A percentile compares a stretch with the other conserved stretches of the same genome.
Evolutionary conservation across 2,888 invertebrate genomes (phyloP).

Genomic region (Drosophila pseudotalamancana): DNA sequence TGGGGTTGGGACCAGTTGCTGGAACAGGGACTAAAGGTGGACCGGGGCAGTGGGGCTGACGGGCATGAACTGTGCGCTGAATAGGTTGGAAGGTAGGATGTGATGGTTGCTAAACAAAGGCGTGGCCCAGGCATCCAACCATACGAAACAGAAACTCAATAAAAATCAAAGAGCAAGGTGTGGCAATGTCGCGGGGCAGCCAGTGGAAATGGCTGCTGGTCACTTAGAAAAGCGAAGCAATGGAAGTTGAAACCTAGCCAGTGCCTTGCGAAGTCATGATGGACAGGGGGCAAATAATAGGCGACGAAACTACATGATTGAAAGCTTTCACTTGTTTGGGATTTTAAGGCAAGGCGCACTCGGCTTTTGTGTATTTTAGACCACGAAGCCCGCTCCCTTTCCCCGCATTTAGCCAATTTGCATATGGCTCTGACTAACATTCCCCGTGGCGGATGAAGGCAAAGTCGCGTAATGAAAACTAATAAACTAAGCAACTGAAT

Average conservation of each 20-base stretch:
- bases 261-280: constrained; percentile 4
- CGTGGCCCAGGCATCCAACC: constrained; percentile 50
- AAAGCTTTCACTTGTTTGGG: constrained; percentile 74
- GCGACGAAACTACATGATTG: constrained; percentile 66
- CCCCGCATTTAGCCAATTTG: constrained; percentile 27
- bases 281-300: constrained; percentile 10
- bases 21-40: background rate
- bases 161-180: constrained; percentile 76
- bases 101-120: constrained; percentile 54
- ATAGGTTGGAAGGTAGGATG: constrained; percentile 18
- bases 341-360: constrained; percentile 54
- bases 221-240: constrained; percentile 38
- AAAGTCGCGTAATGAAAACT: constrained; percentile 47
- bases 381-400: background rate
- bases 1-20: background rate
- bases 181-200: constrained; percentile 46
- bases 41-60: constrained; percentile 15
- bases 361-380: constrained; percentile 5
- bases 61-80: constrained; percentile 10
- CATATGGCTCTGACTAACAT: constrained; percentile 27
- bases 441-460: background rate
- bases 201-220: constrained; percentile 58
- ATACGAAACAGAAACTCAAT: constrained; percentile 72
- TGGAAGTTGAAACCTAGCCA: constrained; percentile 26
- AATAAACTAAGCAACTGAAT: constrained; percentile 55